phyloP scores from a whole-genome alignment of 2,797 vertebrate species.

The Propithecus perrieri region DNA sequence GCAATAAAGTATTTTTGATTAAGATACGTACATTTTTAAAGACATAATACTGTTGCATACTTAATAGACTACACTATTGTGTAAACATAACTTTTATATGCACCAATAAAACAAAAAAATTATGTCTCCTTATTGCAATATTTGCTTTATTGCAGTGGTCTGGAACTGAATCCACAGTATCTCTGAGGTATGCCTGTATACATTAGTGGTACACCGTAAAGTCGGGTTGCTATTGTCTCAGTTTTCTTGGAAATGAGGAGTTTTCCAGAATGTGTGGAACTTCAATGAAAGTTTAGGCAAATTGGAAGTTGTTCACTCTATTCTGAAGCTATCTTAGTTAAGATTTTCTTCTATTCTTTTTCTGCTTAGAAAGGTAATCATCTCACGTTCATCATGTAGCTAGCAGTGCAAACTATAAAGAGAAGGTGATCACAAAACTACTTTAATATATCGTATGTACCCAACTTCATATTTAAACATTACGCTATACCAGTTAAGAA shows the following conservation, averaged over 20 bases:
- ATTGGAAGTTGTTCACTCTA: neutral
- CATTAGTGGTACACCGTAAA: neutral
- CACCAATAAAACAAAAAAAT: neutral
- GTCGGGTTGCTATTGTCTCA: neutral
- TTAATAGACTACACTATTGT: neutral
- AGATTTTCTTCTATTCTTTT: conserved; percentile 7
- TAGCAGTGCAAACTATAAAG: neutral
- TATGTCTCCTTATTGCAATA: neutral
- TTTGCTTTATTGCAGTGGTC: neutral
- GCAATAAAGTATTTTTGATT: neutral
- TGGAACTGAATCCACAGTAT: neutral
- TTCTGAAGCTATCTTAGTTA: neutral
- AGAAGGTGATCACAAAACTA: neutral
- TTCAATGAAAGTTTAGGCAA: neutral
- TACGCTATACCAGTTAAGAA: neutral
- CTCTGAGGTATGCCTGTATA: neutral
- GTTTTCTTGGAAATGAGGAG: neutral
- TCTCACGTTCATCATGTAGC: neutral
- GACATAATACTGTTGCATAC: neutral
- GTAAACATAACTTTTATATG: neutral
- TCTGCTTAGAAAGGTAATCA: neutral
- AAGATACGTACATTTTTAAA: neutral
- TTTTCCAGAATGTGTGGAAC: neutral
- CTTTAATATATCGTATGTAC: neutral
- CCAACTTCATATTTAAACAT: neutral